These are phyloP conservation scores for Therioaphis trifolii DNA, from an alignment of 2,888 invertebrate species.

Conservation along the genomic window DNA sequence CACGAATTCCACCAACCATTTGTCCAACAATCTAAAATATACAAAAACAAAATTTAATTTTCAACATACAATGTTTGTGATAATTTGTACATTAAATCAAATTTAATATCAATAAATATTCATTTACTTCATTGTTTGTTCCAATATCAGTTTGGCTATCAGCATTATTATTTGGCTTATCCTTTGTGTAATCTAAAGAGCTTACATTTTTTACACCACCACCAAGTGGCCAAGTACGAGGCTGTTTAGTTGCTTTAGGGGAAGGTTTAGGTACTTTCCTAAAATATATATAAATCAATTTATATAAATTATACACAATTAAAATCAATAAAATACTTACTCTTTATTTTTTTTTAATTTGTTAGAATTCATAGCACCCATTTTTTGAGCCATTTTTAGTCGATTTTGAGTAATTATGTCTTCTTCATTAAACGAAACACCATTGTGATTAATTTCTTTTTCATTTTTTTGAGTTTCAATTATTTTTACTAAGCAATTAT, in stretches of 20 bases:
- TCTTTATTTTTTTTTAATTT: constrained; percentile 71
- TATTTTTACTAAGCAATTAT: constrained; percentile 40
- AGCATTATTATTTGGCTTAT: constrained; percentile 69
- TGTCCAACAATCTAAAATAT: constrained; percentile 78
- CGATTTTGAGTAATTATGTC: constrained; percentile 81
- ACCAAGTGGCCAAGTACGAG: constrained; percentile 89
- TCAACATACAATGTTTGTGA: not conserved
- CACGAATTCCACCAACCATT: constrained; percentile 85
- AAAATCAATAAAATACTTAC: constrained; percentile 21
- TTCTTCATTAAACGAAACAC: constrained; percentile 70
- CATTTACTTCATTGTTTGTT: constrained; percentile 46
- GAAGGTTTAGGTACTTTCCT: constrained; percentile 72
- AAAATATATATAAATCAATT: constrained; percentile 63
- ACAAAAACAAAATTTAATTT: not conserved
- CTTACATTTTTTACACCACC: constrained; percentile 82
- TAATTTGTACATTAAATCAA: not conserved
- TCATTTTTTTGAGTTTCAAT: constrained; percentile 42
- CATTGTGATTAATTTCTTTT: constrained; percentile 49
- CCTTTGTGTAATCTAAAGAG: constrained; percentile 83
- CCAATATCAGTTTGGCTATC: constrained; percentile 55
- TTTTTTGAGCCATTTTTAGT: constrained; percentile 82
- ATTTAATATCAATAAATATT: not conserved
- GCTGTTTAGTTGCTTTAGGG: constrained; percentile 85
- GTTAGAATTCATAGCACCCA: constrained; percentile 73
- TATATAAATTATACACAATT: not conserved